Evolutionary conservation across 2,113 vertebrate species (phyloP).

Genomic region (Microtus pennsylvanicus): DNA sequence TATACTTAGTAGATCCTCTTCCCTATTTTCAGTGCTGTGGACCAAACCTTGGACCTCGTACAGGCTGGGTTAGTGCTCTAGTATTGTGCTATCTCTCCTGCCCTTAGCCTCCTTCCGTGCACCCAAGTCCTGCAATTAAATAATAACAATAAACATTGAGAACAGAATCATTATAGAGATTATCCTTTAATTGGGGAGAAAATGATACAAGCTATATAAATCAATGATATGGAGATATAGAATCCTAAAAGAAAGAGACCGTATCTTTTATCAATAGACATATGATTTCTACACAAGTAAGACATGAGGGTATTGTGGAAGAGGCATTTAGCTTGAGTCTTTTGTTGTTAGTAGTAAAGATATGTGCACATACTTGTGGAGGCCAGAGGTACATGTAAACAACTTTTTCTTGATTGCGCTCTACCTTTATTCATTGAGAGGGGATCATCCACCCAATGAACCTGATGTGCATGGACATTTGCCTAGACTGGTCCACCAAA

Average conservation of each 20-base stretch:
- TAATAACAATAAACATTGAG: background rate
- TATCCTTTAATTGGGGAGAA: background rate
- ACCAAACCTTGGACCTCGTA: background rate
- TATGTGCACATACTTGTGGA: background rate
- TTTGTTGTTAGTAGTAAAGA: background rate
- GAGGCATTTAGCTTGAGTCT: background rate
- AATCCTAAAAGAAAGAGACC: background rate
- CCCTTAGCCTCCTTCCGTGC: no score
- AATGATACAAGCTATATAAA: background rate
- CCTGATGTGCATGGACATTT: background rate
- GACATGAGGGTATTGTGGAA: background rate
- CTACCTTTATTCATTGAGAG: background rate
- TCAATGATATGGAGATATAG: background rate
- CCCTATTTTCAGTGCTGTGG: background rate
- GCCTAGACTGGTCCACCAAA: background rate
- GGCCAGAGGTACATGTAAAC: background rate
- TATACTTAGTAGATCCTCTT: background rate
- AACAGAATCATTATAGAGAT: background rate
- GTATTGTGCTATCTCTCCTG: background rate
- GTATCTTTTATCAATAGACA: background rate
- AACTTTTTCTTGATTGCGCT: background rate
- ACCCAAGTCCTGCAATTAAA: background rate
- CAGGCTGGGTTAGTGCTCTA: no score
- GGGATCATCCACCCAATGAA: background rate
- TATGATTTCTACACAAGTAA: conserved; percentile 12